Percentiles rank a stretch among this genome's conserved stretches.
Evolutionary conservation across 1,140 invertebrate species (phyloP).

Genomic region (Penaeus japonicus): DNA sequence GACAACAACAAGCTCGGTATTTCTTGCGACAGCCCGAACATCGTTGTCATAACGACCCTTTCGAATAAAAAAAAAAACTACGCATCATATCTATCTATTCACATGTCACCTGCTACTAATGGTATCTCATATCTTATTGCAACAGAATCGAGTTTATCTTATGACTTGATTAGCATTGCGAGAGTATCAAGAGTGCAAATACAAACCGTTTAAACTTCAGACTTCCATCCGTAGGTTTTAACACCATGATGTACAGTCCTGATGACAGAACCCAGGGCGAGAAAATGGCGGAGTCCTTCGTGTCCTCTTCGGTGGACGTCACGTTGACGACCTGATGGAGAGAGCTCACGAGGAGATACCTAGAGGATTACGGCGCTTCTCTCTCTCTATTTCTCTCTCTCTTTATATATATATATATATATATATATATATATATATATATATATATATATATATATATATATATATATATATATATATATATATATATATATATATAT

Average conservation of each 20-base stretch:
- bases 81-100: too few relatives aligned
- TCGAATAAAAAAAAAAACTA: too few relatives aligned
- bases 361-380: neutral
- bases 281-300: neutral
- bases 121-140: too few relatives aligned
- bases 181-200: neutral
- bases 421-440: neutral
- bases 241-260: neutral
- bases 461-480: neutral
- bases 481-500: neutral
- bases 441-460: neutral
- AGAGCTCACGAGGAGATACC: neutral
- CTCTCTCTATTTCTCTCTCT: neutral
- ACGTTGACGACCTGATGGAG: neutral
- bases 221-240: neutral
- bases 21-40: conserved; percentile 6
- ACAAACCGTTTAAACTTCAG: neutral
- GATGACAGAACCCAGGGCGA: neutral
- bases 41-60: neutral
- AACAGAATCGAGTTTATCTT: too few relatives aligned
- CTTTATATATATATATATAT: neutral
- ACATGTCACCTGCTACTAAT: too few relatives aligned
- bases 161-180: too few relatives aligned
- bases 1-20: conserved; percentile 29
- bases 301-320: neutral